A percentile compares a stretch with the other conserved stretches of the same genome.
These are phyloP conservation scores for Plecotus auritus DNA, from an alignment of 2,113 vertebrate species.

Conservation along the genomic window DNA sequence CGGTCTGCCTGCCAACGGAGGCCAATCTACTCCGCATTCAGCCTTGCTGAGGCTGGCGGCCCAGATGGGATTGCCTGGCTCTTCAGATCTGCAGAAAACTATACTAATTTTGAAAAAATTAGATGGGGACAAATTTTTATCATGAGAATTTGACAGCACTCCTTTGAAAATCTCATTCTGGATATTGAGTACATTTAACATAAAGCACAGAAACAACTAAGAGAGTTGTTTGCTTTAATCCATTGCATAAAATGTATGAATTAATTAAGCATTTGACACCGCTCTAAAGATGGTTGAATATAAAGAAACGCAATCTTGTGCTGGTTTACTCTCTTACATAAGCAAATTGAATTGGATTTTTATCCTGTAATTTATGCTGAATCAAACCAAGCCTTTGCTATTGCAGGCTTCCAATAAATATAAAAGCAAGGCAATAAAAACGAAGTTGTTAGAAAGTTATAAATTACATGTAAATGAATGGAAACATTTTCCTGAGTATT, in stretches of 20 bases:
- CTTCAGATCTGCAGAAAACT: neutral
- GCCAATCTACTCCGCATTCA: neutral
- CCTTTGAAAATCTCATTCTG: constrained; percentile 1
- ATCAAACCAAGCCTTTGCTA: constrained; percentile 5
- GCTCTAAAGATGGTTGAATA: neutral
- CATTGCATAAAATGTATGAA: neutral
- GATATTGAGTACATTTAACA: neutral
- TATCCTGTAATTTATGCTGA: constrained; percentile 4
- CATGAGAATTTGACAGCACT: neutral
- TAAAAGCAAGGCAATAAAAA: neutral
- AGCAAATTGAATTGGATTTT: constrained; percentile 12
- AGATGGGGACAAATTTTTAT: neutral
- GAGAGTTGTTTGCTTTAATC: neutral
- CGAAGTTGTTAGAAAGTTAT: neutral
- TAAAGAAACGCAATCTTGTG: neutral
- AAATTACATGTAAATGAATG: constrained; percentile 15
- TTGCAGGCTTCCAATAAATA: neutral
- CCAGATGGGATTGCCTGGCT: neutral
- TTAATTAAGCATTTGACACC: constrained; percentile 19
- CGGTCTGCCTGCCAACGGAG: neutral
- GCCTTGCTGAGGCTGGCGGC: neutral
- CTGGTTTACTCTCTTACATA: neutral
- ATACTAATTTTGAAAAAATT: neutral
- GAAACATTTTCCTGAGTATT: neutral
- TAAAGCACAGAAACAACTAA: neutral